Percentiles rank a stretch among this genome's conserved stretches.
These are phyloP conservation scores for Anabacerthia variegaticeps DNA, from an alignment of 2,797 vertebrate species.

Conservation along the genomic window DNA sequence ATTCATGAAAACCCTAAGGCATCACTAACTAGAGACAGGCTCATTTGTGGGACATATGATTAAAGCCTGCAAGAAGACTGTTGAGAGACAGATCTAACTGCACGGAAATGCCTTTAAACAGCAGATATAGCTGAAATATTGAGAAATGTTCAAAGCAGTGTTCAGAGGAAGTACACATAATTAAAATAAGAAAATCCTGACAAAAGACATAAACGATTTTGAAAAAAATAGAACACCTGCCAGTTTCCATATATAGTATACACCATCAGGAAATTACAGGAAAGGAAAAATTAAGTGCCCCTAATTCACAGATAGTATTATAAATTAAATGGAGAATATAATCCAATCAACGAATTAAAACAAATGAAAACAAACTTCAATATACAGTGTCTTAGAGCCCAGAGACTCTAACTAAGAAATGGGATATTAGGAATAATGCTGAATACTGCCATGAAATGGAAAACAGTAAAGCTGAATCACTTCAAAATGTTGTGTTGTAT, in stretches of 20 bases:
- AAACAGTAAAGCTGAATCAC: not conserved
- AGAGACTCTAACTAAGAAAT: not conserved
- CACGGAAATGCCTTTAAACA: not conserved
- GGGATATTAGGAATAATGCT: not conserved
- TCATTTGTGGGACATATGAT: not conserved
- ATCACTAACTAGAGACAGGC: not conserved
- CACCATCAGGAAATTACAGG: rapidly evolving
- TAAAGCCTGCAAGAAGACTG: not conserved
- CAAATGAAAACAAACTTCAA: not conserved
- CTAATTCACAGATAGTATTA: not conserved
- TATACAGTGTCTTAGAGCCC: not conserved
- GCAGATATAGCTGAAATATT: not conserved
- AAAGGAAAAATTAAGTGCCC: not conserved
- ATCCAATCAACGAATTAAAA: not conserved
- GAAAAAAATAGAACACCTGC: not conserved
- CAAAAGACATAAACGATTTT: not conserved
- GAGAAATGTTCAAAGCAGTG: not conserved
- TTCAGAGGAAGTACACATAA: not conserved
- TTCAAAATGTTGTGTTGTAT: not conserved
- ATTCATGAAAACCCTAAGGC: no score
- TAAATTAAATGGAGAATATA: not conserved
- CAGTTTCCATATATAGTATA: not conserved
- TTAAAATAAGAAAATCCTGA: not conserved
- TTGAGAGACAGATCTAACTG: not conserved
- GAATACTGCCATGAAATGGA: not conserved